These are phyloP conservation scores for Pocillopora meandrina DNA, from an alignment of 92 coral and sea anemone species.

Conservation along the genomic window DNA sequence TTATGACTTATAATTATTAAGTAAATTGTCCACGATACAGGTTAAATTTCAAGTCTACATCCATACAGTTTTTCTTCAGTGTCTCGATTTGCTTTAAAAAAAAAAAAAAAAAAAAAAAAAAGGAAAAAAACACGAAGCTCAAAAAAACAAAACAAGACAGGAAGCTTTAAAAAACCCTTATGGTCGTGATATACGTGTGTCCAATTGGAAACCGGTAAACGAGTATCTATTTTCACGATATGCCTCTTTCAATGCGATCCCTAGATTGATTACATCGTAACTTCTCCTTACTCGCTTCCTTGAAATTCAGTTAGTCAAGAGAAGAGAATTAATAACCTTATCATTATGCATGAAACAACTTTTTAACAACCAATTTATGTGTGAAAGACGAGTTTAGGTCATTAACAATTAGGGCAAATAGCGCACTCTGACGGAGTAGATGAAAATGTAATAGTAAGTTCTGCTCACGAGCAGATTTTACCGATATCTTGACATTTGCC, in stretches of 20 bases:
- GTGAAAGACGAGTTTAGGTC: too few relatives aligned
- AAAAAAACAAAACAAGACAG: neutral
- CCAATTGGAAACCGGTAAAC: neutral
- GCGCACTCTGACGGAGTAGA: too few relatives aligned
- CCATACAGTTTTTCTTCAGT: too few relatives aligned
- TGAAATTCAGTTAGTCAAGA: neutral
- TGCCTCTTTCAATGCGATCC: neutral
- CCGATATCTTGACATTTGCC: too few relatives aligned
- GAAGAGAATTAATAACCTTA: neutral
- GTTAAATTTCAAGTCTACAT: neutral
- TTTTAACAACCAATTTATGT: too few relatives aligned
- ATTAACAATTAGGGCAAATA: too few relatives aligned
- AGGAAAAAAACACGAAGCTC: too few relatives aligned
- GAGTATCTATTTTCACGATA: neutral
- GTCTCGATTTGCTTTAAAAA: neutral
- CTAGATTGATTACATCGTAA: neutral
- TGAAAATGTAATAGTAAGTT: too few relatives aligned
- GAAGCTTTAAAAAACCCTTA: too few relatives aligned
- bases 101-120: neutral
- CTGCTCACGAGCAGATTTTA: too few relatives aligned
- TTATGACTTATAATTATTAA: neutral
- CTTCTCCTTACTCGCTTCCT: neutral
- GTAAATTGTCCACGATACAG: neutral
- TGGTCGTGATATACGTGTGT: neutral
- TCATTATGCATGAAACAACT: neutral